These are phyloP conservation scores for Patella caerulea DNA, from an alignment of 2,888 invertebrate genomes.

Conservation along the genomic window DNA sequence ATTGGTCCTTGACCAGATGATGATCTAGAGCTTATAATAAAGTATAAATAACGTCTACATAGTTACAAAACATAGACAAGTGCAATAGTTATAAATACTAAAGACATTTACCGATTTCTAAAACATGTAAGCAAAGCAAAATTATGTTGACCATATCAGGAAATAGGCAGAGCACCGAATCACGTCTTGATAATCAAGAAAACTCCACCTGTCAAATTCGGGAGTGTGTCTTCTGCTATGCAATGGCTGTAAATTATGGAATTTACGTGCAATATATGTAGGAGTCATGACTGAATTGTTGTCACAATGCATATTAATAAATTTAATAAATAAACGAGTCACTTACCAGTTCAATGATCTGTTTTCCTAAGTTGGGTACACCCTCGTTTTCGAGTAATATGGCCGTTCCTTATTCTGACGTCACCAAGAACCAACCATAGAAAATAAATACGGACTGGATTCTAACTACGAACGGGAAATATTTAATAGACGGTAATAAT, in stretches of 20 bases:
- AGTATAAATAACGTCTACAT: too few species aligned
- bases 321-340: conserved; percentile 2
- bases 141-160: conserved; percentile 10
- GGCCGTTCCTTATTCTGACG: conserved; percentile 13
- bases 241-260: neutral
- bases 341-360: conserved; percentile 1
- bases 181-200: neutral
- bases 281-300: neutral
- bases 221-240: too few species aligned
- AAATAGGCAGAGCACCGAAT: neutral
- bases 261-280: neutral
- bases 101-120: too few species aligned
- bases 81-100: too few species aligned
- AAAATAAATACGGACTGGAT: too few species aligned
- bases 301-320: neutral
- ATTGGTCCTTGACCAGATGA: too few species aligned
- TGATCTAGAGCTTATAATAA: too few species aligned
- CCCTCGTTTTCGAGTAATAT: conserved; percentile 17
- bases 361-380: conserved; percentile 11
- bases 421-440: neutral
- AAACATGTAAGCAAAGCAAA: too few species aligned
- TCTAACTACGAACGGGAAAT: too few species aligned
- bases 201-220: neutral
- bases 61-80: too few species aligned
- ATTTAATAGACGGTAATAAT: too few species aligned